Percentiles rank a stretch among this genome's conserved stretches.
These are phyloP conservation scores for Carterocephalus palaemon DNA, from an alignment of 2,888 invertebrate species.

Conservation along the genomic window DNA sequence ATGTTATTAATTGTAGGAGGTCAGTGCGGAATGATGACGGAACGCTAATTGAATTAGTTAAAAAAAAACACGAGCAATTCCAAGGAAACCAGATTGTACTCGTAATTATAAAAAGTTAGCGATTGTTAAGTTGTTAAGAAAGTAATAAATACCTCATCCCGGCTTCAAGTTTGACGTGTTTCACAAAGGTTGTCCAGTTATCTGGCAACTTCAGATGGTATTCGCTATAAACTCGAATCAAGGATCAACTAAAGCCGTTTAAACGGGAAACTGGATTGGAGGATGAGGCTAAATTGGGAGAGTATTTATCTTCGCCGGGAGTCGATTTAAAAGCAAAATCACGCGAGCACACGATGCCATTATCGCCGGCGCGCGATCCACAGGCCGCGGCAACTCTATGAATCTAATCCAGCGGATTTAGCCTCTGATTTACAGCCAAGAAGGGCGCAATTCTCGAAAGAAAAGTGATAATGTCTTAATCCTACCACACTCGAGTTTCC, in stretches of 20 bases:
- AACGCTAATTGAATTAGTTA: no score
- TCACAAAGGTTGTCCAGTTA: conserved; percentile 51
- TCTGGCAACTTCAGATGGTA: conserved; percentile 61
- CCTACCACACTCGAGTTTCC: conserved; percentile 76
- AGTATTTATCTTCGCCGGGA: conserved; percentile 72
- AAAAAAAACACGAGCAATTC: no score
- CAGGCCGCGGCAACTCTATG: conserved; percentile 77
- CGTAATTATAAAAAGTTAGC: no score
- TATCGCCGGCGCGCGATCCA: conserved; percentile 70
- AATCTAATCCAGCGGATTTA: conserved; percentile 79
- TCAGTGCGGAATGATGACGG: no score
- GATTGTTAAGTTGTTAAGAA: no score
- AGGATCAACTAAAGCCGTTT: conserved; percentile 62
- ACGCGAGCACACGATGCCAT: conserved; percentile 75
- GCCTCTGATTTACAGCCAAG: conserved; percentile 77
- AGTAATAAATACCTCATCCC: no score
- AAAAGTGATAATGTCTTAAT: conserved; percentile 85
- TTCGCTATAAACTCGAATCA: conserved; percentile 55
- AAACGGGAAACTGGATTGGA: conserved; percentile 60
- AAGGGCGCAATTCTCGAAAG: conserved; percentile 75
- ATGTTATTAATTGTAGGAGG: no score
- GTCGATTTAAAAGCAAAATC: conserved; percentile 78
- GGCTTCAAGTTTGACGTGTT: conserved; percentile 25
- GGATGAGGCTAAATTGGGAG: conserved; percentile 60
- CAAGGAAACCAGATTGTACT: no score